Evolutionary conservation across 2,888 invertebrate genomes (phyloP), one percentile per base, ranked within the genome.

Genomic region (Ernsta delagoae): DNA sequence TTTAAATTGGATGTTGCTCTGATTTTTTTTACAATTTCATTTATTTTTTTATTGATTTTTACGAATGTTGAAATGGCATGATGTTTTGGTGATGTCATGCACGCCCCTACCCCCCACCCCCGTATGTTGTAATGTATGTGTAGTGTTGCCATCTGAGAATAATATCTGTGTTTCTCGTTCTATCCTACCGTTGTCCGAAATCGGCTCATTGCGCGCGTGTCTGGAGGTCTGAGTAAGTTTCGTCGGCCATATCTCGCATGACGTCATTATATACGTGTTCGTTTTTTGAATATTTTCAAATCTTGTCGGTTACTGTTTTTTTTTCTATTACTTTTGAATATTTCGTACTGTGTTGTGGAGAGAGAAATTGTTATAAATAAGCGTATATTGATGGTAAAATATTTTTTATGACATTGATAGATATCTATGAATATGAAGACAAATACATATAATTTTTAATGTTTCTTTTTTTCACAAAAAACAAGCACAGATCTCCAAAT

Each of bases 141-240:
- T 69, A 67, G 65, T 76, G 68, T 75, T 76, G 64, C 72, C 73
- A 73, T 75, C 71, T 77, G 77, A 75, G 75, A 81, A 90, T 92
- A 92, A 92, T 92, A 88, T 89, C 88, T 90, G 86, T 89, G 82
- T 89, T 86, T 86, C 77, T 78, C 78, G 77, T 78, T 79, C 80
- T 83, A 86, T 77, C 86, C 81, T 79, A 86, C 86, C 83, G 89
- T 92, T 92, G 93, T 93, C 92, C 92, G 91, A 83, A 82, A 86
- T 87, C 92, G 93, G 93, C 90, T 89, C 81, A 82, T 89, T 85
- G 87, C 31, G 84, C 92, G 92, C 83, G 84, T 92, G 79, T 80
- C 81, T 92, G 93, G 93, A 93, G 93, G 93, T 88, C 82, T 93
- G 79, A 93, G 93, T 93, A 93, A 93, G 93, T 93, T 82, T 79